These are phyloP conservation scores for Heterotilapia buettikoferi DNA, from an alignment of 2,113 vertebrate genomes.

Conservation along the genomic window DNA sequence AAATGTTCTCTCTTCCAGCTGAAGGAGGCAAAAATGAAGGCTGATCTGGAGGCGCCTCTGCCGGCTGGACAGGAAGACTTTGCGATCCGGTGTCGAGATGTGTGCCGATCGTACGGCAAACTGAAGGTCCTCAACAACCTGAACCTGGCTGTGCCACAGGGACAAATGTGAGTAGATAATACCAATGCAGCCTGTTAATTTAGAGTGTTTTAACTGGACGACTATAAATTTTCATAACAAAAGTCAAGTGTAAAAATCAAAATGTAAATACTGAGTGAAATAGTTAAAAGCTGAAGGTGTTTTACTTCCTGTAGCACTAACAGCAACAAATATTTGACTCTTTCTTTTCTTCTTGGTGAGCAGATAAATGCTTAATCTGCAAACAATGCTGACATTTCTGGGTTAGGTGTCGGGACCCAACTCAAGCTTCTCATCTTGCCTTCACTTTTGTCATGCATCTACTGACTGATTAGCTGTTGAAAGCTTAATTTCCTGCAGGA, in stretches of 20 bases:
- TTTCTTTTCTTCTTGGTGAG: background rate
- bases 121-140: slow-evolving; percentile 71
- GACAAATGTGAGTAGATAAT: slow-evolving; percentile 71
- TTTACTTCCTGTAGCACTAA: background rate
- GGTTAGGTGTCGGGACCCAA: background rate
- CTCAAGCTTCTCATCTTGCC: background rate
- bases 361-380: background rate
- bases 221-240: fast-evolving
- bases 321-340: background rate
- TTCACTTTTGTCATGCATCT: background rate
- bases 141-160: slow-evolving; percentile 71
- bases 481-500: background rate
- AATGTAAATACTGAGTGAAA: background rate
- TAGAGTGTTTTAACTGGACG: background rate
- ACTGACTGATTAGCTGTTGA: background rate
- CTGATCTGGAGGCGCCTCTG: slow-evolving; percentile 52
- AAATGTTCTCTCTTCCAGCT: background rate
- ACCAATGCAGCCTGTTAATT: fast-evolving
- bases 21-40: slow-evolving; percentile 46
- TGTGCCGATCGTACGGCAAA: slow-evolving; percentile 74
- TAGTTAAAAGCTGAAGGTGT: background rate
- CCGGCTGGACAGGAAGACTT: background rate
- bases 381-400: background rate
- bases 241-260: background rate
- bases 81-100: slow-evolving; percentile 65